A percentile compares a stretch with the other conserved stretches of the same genome.
Conservation (phyloP, 2,797 vertebrate species). For the Octomys mimax region DNA sequence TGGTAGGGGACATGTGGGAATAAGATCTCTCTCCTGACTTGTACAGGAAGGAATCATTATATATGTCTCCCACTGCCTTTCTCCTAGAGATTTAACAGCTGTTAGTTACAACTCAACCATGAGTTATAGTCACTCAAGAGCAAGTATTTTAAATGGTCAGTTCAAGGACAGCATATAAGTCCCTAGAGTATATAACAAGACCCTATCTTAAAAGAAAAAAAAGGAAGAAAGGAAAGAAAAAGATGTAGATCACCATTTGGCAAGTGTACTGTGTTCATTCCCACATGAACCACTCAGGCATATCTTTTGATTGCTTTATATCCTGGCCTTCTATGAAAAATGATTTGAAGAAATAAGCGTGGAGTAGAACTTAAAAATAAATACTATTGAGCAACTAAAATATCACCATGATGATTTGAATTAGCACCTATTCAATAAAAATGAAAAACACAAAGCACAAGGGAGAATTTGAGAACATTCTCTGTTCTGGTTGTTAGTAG, state of each 20-base stretch:
- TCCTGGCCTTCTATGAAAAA: not conserved
- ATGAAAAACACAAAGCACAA: not conserved
- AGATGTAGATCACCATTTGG: not conserved
- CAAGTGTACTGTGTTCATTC: not conserved
- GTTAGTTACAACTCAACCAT: not conserved
- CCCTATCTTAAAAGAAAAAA: not conserved
- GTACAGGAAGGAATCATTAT: not conserved
- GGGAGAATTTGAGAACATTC: conserved; percentile 60
- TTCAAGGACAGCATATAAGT: not conserved
- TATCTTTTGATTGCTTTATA: conserved; percentile 27
- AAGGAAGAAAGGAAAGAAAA: not conserved
- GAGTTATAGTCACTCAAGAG: not conserved
- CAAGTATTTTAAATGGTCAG: not conserved
- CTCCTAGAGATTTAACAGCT: not conserved
- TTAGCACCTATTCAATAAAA: conserved; percentile 38
- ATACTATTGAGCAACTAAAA: conserved; percentile 31
- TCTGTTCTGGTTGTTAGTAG: conserved; percentile 59
- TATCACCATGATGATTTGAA: conserved; percentile 9
- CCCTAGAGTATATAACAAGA: not conserved
- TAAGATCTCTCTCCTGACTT: not conserved
- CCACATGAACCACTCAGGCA: not conserved
- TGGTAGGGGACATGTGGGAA: not conserved
- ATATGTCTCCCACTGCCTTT: not conserved
- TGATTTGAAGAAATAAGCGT: not conserved
- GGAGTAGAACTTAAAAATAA: conserved; percentile 22